Percentiles rank a stretch among this genome's conserved stretches.
Evolutionary conservation across 2,888 invertebrate genomes (phyloP).

Genomic region (Drosophila birchii): DNA sequence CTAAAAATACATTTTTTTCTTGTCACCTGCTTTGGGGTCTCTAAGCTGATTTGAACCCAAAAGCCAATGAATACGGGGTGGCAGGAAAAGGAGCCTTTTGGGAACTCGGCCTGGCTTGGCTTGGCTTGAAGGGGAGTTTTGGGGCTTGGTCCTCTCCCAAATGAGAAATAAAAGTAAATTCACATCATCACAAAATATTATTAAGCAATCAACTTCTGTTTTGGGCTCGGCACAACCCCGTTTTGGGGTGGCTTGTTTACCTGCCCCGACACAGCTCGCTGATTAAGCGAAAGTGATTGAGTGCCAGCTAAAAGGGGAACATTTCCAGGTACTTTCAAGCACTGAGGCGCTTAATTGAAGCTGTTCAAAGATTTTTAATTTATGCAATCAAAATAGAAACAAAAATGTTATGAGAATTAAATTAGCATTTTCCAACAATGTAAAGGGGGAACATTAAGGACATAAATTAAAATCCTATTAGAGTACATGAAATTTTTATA

Average conservation of each 20-base stretch:
- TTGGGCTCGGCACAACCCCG: constrained; percentile 29
- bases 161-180: constrained; percentile 82
- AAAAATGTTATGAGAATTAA: constrained; percentile 30
- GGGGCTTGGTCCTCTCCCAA: constrained; percentile 60
- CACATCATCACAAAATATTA: constrained; percentile 82
- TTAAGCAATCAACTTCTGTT: constrained; percentile 79
- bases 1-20: constrained; percentile 23
- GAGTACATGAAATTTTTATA: not conserved
- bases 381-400: constrained; percentile 56
- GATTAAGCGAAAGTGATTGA: constrained; percentile 75
- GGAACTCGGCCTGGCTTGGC: not conserved
- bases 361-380: constrained; percentile 44
- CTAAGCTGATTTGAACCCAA: constrained; percentile 58
- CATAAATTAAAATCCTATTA: not conserved
- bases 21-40: constrained; percentile 65
- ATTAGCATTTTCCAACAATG: constrained; percentile 4
- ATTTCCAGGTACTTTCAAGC: constrained; percentile 21
- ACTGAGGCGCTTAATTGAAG: constrained; percentile 56
- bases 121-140: constrained; percentile 1
- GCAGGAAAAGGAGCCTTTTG: constrained; percentile 16
- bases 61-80: constrained; percentile 62
- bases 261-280: constrained; percentile 53
- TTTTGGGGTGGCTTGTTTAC: constrained; percentile 48
- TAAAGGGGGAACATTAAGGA: no score
- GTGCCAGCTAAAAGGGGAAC: constrained; percentile 34